A percentile compares a stretch with the other conserved stretches of the same genome.
phyloP scores from a whole-genome alignment of 2,888 invertebrate species.

The Drosophila prolongata region DNA sequence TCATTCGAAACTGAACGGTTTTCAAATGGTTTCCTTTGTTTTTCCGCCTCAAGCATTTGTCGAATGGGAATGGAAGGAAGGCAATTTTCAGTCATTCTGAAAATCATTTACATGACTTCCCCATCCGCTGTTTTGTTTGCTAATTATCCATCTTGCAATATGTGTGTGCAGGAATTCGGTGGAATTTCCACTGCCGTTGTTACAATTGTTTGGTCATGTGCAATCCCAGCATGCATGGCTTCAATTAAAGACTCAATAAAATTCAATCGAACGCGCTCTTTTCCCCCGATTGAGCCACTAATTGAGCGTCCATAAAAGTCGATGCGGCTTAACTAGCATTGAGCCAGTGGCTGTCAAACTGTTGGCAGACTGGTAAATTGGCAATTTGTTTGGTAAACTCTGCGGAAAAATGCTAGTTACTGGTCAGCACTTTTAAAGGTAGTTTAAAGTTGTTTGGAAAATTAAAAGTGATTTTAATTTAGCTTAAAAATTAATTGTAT shows the following conservation, averaged over 20 bases:
- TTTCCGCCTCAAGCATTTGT: conserved; percentile 35
- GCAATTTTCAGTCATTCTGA: conserved; percentile 52
- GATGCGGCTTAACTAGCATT: conserved; percentile 28
- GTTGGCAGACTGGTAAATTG: conserved; percentile 36
- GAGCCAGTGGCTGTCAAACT: conserved; percentile 46
- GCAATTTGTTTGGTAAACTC: conserved; percentile 18
- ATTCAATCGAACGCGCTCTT: conserved; percentile 60
- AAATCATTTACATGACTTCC: conserved; percentile 49
- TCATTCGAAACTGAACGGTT: conserved; percentile 38
- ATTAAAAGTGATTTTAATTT: not conserved
- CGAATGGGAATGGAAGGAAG: conserved; percentile 10
- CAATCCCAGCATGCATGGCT: conserved; percentile 51
- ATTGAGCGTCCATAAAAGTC: conserved; percentile 49
- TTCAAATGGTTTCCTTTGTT: conserved; percentile 35
- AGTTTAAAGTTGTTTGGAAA: not conserved
- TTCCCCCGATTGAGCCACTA: conserved; percentile 42
- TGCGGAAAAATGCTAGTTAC: not conserved
- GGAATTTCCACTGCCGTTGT: conserved; percentile 57
- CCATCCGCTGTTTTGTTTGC: conserved; percentile 25
- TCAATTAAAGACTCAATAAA: conserved; percentile 78
- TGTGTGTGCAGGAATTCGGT: conserved; percentile 44
- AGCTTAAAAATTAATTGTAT: too few relatives aligned
- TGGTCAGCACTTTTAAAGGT: not conserved
- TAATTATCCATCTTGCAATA: conserved; percentile 61
- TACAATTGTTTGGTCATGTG: conserved; percentile 49